Conservation (phyloP, 2,888 invertebrate species). For the Dasypolia templi region DNA sequence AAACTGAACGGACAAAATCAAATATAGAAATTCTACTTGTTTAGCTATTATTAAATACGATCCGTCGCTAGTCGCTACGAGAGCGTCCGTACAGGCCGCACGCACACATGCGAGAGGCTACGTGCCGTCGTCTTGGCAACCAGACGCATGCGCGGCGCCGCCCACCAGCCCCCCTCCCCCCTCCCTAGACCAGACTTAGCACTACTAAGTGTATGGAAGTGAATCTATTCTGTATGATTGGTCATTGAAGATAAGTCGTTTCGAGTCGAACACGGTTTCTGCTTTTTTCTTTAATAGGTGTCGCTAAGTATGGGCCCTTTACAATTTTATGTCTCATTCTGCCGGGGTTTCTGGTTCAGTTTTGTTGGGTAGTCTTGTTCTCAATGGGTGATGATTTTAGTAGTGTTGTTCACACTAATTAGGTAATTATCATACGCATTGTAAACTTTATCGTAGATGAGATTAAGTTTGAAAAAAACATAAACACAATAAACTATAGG, state of each 20-base stretch:
- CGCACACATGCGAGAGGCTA: conserved; percentile 83
- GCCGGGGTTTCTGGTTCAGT: background rate
- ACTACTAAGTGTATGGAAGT: conserved; percentile 68
- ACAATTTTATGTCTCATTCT: conserved; percentile 44
- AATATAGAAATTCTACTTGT: conserved; percentile 67
- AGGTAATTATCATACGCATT: conserved; percentile 6
- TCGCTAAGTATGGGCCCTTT: conserved; percentile 39
- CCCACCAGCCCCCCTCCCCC: conserved; percentile 80
- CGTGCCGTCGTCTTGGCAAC: conserved; percentile 92
- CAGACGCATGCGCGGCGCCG: conserved; percentile 90
- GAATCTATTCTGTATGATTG: conserved; percentile 82
- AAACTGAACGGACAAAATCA: conserved; percentile 58
- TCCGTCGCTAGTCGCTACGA: conserved; percentile 51
- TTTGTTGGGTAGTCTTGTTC: background rate
- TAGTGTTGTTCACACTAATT: conserved; percentile 12
- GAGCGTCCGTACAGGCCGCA: conserved; percentile 58
- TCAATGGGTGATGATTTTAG: conserved; percentile 21
- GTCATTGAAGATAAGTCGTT: conserved; percentile 76
- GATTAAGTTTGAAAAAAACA: background rate
- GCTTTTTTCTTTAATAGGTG: conserved; percentile 58
- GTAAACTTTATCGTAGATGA: conserved; percentile 4
- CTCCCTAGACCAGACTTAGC: conserved; percentile 73
- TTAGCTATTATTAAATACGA: conserved; percentile 69
- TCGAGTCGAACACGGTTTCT: conserved; percentile 43
- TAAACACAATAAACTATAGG: background rate